Evolutionary conservation across 2,797 vertebrate species (phyloP).

Genomic region (Crocodylus rhombifer): DNA sequence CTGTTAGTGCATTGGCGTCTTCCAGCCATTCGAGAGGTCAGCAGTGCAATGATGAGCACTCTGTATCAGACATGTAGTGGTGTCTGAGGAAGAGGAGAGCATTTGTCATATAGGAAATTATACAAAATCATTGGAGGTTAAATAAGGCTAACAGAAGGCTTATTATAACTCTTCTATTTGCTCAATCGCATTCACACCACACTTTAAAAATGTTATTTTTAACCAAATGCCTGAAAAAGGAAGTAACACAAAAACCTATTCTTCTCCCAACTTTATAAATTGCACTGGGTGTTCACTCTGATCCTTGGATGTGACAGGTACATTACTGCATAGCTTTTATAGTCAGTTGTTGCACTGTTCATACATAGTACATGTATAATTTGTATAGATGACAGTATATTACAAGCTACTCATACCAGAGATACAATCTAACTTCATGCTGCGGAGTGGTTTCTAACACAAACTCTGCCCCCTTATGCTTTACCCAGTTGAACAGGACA

Average conservation of each 20-base stretch:
- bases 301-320: neutral
- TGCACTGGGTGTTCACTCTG: neutral
- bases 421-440: neutral
- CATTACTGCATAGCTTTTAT: rapidly evolving
- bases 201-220: neutral
- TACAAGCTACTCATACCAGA: neutral
- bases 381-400: neutral
- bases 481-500: neutral
- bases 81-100: neutral
- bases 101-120: neutral
- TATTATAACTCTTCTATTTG: neutral
- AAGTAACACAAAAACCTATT: rapidly evolving
- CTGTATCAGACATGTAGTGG: rapidly evolving
- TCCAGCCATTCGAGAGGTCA: neutral
- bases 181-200: neutral
- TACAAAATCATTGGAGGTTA: neutral
- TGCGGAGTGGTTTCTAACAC: neutral
- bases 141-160: neutral
- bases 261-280: neutral
- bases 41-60: neutral
- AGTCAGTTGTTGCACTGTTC: neutral
- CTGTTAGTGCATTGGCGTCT: neutral
- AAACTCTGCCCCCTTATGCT: neutral
- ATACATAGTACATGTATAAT: neutral
- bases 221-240: neutral